Evolutionary conservation across 2,888 invertebrate genomes (phyloP), one percentile per base, ranked within the genome.

Genomic region (Oegoconia quadripuncta): DNA sequence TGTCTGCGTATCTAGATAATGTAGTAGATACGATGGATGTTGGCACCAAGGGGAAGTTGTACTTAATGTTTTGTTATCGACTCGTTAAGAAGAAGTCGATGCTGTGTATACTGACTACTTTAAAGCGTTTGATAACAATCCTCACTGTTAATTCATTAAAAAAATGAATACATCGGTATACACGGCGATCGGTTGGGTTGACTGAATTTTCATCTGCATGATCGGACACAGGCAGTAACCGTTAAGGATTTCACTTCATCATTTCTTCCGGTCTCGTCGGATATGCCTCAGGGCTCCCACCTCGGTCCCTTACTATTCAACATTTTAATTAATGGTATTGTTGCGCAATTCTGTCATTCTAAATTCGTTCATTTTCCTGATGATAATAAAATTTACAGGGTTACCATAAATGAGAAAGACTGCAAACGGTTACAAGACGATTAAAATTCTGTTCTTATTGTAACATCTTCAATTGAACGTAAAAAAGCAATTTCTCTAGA

Each of bases 91-190:
- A n/a, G n/a, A 48, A 35, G 39, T 52, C 6, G 49, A 50, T 26
- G 37, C 28, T 3, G 33, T 46, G 16, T 46, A 48, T 13, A 39
- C 41, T 8, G 47, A 47, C n/a, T n/a, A n/a, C n/a, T n/a, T n/a
- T n/a, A n/a, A n/a, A 34, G 45, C 47, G 0, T 50, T 50, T 41
- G 47, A 46, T 25, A 45, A 44, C 33, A 39, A 33, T 17, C 18
- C 1, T 25, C 34, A 37, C 22, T 20, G 16, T 5, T 9, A 36
- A 3, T 38, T 46, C n/a, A 16, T 42, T 9, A 8, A 13, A 5
- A 46, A 46, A 30, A 27, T 42, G 25, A 27, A n/a, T 13, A 35
- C 6, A 31, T 35, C n/a, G 42, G 42, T 22, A 35, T 46, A 12
- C 35, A 42, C 16, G 46, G 46, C 8, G 32, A 39, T 12, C 22